phyloP scores from a whole-genome alignment of 2,797 vertebrate genomes.

The Enteromius thamalakanensis region DNA sequence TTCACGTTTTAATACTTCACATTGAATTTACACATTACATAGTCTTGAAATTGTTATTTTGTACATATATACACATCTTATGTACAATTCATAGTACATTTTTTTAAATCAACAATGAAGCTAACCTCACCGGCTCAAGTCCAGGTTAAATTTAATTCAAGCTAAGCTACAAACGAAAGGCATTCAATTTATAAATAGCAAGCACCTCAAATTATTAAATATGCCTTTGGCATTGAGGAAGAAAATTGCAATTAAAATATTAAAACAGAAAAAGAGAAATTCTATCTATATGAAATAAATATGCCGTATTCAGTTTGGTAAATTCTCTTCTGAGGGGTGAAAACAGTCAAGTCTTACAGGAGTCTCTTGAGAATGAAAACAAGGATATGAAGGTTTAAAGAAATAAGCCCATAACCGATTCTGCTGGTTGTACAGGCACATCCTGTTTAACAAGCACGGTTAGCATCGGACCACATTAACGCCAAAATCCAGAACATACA shows the following conservation, averaged over 20 bases:
- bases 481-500: neutral
- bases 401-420: constrained; percentile 23
- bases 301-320: constrained; percentile 53
- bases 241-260: constrained; percentile 49
- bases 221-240: constrained; percentile 66
- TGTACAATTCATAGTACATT: constrained; percentile 51
- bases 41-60: constrained; percentile 30
- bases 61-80: constrained; percentile 50
- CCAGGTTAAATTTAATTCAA: constrained; percentile 28
- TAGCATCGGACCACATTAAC: constrained; percentile 1
- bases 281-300: constrained; percentile 57
- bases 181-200: constrained; percentile 61
- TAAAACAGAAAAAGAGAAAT: neutral
- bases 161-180: constrained; percentile 49
- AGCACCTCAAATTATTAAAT: constrained; percentile 60
- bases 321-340: constrained; percentile 36
- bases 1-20: constrained; percentile 4
- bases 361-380: constrained; percentile 53
- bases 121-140: constrained; percentile 33
- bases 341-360: constrained; percentile 63
- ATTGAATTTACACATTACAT: constrained; percentile 43
- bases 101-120: constrained; percentile 11
- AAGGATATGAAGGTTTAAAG: constrained; percentile 4
- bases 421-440: neutral
- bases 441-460: constrained; percentile 14